Conservation (phyloP, 2,888 invertebrate species). For the Dryococelus australis region DNA sequence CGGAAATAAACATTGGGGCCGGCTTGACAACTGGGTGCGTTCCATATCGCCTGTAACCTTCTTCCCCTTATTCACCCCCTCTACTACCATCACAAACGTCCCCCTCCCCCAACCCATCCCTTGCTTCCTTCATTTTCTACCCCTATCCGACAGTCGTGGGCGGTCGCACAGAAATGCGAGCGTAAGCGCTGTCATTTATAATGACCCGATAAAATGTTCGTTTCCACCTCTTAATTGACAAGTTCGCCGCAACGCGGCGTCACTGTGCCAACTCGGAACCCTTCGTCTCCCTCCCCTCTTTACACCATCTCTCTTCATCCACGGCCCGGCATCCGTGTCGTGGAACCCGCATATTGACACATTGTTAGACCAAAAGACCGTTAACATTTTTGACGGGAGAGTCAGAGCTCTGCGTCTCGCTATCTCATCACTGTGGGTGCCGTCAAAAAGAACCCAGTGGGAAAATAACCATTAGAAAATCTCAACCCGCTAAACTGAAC, state of each 20-base stretch:
- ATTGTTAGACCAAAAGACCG: neutral
- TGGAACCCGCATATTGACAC: neutral
- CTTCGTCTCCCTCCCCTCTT: neutral
- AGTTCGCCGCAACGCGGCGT: conserved; percentile 38
- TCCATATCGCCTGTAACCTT: neutral
- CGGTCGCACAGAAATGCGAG: neutral
- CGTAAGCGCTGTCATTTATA: conserved; percentile 26
- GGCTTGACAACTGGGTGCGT: neutral
- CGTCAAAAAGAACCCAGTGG: neutral
- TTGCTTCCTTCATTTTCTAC: neutral
- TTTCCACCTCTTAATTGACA: conserved; percentile 37
- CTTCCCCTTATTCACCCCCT: neutral
- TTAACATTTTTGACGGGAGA: too few species aligned
- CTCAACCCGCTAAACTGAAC: neutral
- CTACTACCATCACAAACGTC: neutral
- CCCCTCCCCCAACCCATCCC: neutral
- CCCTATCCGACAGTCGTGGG: neutral
- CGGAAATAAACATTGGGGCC: conserved; percentile 23
- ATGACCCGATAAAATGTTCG: conserved; percentile 25
- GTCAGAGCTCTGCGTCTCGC: too few species aligned
- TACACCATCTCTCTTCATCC: neutral
- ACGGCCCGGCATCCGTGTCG: neutral
- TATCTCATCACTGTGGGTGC: neutral
- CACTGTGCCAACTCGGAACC: conserved; percentile 28
- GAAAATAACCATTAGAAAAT: neutral